Base-by-base conservation (phyloP, 2,113 vertebrate species). In the Tinamus guttatus region DNA sequence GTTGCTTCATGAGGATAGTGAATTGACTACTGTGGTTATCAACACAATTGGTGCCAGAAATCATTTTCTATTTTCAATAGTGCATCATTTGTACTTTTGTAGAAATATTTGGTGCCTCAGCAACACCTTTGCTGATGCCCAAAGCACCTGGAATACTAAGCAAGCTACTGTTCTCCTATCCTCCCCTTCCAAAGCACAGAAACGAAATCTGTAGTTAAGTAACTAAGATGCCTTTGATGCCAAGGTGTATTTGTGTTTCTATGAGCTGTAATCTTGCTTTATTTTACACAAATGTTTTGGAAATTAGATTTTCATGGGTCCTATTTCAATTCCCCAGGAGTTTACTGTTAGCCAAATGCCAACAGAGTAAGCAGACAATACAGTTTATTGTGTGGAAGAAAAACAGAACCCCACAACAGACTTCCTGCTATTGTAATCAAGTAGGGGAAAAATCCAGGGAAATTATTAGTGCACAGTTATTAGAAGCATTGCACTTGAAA, bases 401-500 rank as follows among this genome's bases (percentile, higher is more conserved):
- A 98, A 98, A 96, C 97, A 98, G 97, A 98, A 97, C 96, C 96
- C 97, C 94, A 93, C 92, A 96, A 96, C 97, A 98, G 97, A 96
- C 94, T 98, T 97, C 97, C 97, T 98, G 98, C 97, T 98, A 98
- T 98, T 97, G 97, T 98, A 98, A 98, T 97, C 97, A 97, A 96
- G 92, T 30, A 75, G 71, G 90, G 89, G 65, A 58, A n/a, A 85
- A 90, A 96, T 94, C 97, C 76, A 92, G 75, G 68, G 64, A 68
- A 97, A 97, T 97, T 97, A 97, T 95, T 97, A 97, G 87, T 95
- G 96, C 90, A 93, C 69, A 74, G 88, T 92, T 97, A 98, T 89
- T 97, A 91, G 94, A 93, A 95, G 83, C 79, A 94, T 32, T 62
- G 58, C 60, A 80, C 83, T 96, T 89, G 85, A 95, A 96, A 96